Conservation (phyloP, 1,140 invertebrate genomes). For the Pinna nobilis region DNA sequence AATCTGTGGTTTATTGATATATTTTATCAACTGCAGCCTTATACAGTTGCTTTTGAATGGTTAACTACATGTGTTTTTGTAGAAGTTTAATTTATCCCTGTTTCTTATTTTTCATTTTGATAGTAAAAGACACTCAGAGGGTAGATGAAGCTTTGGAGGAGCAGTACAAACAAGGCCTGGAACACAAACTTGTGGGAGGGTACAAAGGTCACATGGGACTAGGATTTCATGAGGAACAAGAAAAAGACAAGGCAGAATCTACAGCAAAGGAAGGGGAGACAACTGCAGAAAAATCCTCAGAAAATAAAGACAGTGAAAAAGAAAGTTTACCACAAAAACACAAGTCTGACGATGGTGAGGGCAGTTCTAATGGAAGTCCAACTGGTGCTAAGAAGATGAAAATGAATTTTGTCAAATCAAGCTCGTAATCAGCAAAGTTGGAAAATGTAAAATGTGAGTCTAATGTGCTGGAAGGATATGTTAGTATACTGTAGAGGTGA, state of each 20-base stretch:
- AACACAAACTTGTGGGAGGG: slow-evolving; percentile 61
- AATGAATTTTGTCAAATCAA: slow-evolving; percentile 60
- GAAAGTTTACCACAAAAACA: slow-evolving; percentile 39
- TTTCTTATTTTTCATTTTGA: slow-evolving; percentile 34
- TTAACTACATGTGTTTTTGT: neutral
- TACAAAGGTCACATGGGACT: slow-evolving; percentile 64
- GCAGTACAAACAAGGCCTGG: slow-evolving; percentile 67
- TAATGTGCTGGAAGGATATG: no score
- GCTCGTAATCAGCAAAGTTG: no score
- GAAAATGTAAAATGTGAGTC: no score
- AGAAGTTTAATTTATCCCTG: slow-evolving; percentile 11
- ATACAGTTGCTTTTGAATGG: neutral
- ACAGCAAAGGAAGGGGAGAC: slow-evolving; percentile 25
- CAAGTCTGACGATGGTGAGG: slow-evolving; percentile 48
- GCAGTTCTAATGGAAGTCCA: slow-evolving; percentile 36
- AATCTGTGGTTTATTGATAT: no score
- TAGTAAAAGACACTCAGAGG: slow-evolving; percentile 54
- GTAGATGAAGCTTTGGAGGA: slow-evolving; percentile 63
- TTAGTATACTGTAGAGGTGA: no score
- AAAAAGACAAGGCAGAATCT: slow-evolving; percentile 40
- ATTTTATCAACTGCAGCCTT: neutral
- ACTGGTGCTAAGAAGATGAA: slow-evolving; percentile 50
- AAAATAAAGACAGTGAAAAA: slow-evolving; percentile 46
- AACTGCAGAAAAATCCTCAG: slow-evolving; percentile 20
- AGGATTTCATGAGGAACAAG: slow-evolving; percentile 63